phyloP scores from a whole-genome alignment of 2,113 vertebrate genomes.

The Rhinoderma darwinii region DNA sequence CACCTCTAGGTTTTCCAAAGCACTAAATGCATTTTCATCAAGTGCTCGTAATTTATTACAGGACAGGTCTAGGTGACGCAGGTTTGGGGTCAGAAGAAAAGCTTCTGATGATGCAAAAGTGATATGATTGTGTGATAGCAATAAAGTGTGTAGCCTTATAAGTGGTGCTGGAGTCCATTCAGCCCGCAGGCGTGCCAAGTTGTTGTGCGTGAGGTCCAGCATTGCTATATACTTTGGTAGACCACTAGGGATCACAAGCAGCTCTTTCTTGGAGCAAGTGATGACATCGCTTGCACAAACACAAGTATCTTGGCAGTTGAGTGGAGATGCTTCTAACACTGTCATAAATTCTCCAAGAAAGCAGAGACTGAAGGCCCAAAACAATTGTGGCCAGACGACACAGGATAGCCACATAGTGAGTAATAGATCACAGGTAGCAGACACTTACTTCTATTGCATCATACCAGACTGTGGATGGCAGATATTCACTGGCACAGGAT shows the following conservation, averaged over 20 bases:
- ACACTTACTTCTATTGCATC: constrained; percentile 32
- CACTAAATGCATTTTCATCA: constrained; percentile 90
- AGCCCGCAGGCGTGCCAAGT: constrained; percentile 77
- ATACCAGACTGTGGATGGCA: not conserved
- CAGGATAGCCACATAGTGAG: constrained; percentile 57
- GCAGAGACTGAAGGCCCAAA: constrained; percentile 59
- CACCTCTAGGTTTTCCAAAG: constrained; percentile 84
- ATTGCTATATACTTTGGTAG: constrained; percentile 84
- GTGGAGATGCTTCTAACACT: constrained; percentile 63
- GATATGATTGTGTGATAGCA: constrained; percentile 90
- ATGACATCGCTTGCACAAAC: constrained; percentile 96
- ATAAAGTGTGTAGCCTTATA: constrained; percentile 83
- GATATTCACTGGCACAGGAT: constrained; percentile 18
- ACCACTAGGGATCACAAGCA: constrained; percentile 74
- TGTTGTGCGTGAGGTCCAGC: constrained; percentile 93
- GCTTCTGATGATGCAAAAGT: constrained; percentile 90
- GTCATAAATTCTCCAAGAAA: constrained; percentile 66
- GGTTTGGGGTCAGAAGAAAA: constrained; percentile 80
- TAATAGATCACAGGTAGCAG: not conserved
- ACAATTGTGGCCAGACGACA: constrained; percentile 60
- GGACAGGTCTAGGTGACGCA: constrained; percentile 92
- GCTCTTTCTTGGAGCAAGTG: constrained; percentile 90
- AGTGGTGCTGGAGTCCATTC: constrained; percentile 85
- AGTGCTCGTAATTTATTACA: constrained; percentile 83
- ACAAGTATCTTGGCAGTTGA: constrained; percentile 84